Evolutionary conservation across 64 coral and sea anemone genomes (phyloP), one percentile per base, ranked within the genome.

Genomic region (Acropora yongei): DNA sequence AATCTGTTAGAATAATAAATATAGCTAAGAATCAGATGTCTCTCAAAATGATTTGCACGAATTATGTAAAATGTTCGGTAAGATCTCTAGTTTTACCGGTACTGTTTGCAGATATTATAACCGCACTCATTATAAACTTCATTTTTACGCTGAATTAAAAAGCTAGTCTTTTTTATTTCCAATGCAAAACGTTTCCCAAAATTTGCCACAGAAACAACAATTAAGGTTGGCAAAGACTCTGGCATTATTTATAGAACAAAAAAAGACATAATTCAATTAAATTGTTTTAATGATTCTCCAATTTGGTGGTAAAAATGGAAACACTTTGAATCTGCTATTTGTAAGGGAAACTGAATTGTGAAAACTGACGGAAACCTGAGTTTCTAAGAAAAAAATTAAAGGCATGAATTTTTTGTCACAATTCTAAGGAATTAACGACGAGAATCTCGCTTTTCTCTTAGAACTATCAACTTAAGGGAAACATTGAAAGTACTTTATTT

Each of bases 1-100:
- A 85, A 72, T 85, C 8, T 71, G 18, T 6, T 6, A 30, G 42
- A 67, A 84, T 18, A 85, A 85, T 85, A 85, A 85, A 85, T 85
- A 85, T n/a, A 71, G 39, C 82, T 49, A 2, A 85, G 43, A 71
- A 17, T 49, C 8, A 5, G n/a, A 1, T 71, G 49, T 71, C 63
- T 72, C 82, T 17, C 19, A 68, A 84, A 49, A 84, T 84, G 47
- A 84, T 84, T 43, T 84, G 82, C 61, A 68, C 19, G 2, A 42
- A 68, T 47, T 4, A 16, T 55, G 51, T 55, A 55, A 55, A 55
- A 55, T 30, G 30, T 30, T 30, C 30, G 30, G 30, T 30, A 30
- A 30, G 30, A 30, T 30, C 30, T 30, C 30, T 30, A 30, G 30
- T 30, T 30, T 30, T 30, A 30, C 30, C 30, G 30, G 30, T 30